Evolutionary conservation across 53 echinoderm and acorn worm genomes (phyloP).

Genomic region (Paracentrotus lividus): DNA sequence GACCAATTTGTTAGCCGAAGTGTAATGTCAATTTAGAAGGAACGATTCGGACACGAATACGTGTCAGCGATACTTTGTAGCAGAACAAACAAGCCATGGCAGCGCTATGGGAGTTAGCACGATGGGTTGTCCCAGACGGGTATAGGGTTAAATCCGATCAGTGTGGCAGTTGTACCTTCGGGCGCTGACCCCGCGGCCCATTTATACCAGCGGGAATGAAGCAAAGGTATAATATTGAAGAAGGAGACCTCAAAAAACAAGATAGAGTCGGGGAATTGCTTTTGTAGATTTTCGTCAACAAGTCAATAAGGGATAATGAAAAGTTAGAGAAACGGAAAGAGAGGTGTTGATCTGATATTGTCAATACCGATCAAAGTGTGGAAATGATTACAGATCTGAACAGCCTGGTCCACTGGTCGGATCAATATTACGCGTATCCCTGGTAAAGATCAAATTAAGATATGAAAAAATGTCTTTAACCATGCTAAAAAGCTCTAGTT

Average conservation of each 20-base stretch:
- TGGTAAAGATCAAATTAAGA: neutral
- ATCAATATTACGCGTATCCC: neutral
- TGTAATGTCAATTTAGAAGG: conserved; percentile 65
- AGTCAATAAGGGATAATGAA: conserved; percentile 15
- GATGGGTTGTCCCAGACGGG: conserved; percentile 51
- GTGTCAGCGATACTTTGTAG: conserved; percentile 69
- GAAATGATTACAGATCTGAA: conserved; percentile 50
- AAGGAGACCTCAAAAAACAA: neutral
- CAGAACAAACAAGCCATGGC: conserved; percentile 54
- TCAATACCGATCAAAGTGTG: conserved; percentile 51
- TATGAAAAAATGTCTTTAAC: neutral
- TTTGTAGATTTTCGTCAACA: conserved; percentile 57
- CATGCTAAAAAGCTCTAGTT: neutral
- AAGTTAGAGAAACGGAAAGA: neutral
- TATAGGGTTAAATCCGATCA: conserved; percentile 54
- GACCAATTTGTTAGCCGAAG: conserved; percentile 71
- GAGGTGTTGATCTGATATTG: conserved; percentile 45
- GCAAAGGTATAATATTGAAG: neutral
- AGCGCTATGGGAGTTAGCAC: conserved; percentile 40
- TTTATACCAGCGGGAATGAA: conserved; percentile 17
- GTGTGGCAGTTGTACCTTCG: conserved; percentile 53
- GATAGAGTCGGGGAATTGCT: conserved; percentile 31
- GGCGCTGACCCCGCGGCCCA: conserved; percentile 66
- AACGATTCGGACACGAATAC: conserved; percentile 57
- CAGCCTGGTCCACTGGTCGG: conserved; percentile 23